These are phyloP conservation scores for Palythoa grandis DNA, from an alignment of 92 coral and sea anemone species.

Conservation along the genomic window DNA sequence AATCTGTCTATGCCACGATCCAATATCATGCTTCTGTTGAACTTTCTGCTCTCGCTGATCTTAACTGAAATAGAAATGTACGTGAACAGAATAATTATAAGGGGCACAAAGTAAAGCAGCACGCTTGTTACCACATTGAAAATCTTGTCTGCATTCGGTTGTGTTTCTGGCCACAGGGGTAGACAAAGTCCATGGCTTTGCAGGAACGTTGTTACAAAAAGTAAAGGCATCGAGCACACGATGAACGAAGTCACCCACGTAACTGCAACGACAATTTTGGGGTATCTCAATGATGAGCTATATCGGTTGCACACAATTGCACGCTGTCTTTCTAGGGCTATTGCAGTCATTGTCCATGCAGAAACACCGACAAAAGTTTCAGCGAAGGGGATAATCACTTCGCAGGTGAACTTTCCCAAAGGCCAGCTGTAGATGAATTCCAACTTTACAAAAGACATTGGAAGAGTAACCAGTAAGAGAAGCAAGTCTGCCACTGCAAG, in stretches of 20 bases:
- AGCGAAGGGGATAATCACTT: neutral
- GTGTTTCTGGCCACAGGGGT: neutral
- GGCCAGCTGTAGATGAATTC: constrained; percentile 21
- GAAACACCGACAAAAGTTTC: constrained; percentile 8
- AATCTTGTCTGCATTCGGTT: neutral
- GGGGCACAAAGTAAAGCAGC: neutral
- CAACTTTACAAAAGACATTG: constrained; percentile 3
- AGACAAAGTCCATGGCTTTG: neutral
- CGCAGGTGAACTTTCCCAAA: constrained; percentile 4
- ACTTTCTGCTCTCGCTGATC: constrained; percentile 8
- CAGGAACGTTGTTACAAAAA: neutral
- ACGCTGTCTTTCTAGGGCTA: constrained; percentile 13
- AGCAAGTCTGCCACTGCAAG: constrained; percentile 20
- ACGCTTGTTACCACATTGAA: neutral
- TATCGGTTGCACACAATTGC: constrained; percentile 23
- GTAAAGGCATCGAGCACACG: neutral
- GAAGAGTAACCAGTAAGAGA: neutral
- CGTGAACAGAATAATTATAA: neutral
- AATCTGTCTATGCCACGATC: neutral
- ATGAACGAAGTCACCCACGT: constrained; percentile 18
- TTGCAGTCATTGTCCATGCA: constrained; percentile 23
- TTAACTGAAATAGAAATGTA: neutral
- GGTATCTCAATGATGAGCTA: neutral
- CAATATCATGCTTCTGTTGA: neutral
- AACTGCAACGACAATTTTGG: constrained; percentile 6